phyloP scores from a whole-genome alignment of 2,113 vertebrate species.

The Eulacestoma nigropectus region DNA sequence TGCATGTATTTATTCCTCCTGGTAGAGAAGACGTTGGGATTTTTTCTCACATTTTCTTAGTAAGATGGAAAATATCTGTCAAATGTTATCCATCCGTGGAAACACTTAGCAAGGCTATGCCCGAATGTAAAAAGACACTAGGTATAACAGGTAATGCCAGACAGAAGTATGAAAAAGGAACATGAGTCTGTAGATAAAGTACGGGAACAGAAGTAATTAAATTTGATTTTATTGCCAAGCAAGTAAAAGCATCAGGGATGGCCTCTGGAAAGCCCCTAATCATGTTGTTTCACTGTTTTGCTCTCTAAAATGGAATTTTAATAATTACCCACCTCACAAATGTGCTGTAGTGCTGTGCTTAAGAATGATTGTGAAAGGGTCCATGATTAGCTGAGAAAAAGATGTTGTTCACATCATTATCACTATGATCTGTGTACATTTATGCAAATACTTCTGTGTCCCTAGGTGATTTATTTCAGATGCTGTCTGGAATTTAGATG shows the following conservation, averaged over 20 bases:
- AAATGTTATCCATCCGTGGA: background rate
- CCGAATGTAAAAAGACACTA: background rate
- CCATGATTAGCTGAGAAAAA: background rate
- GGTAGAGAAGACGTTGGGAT: background rate
- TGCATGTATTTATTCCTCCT: background rate
- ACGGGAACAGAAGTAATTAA: background rate
- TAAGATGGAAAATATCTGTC: background rate
- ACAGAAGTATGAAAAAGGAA: background rate
- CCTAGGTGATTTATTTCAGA: slow-evolving; percentile 20
- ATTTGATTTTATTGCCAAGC: background rate
- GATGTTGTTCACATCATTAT: background rate
- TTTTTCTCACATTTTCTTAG: background rate
- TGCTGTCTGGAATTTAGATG: background rate
- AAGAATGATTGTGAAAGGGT: background rate
- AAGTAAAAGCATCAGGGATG: background rate
- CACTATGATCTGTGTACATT: background rate
- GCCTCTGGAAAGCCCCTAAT: slow-evolving; percentile 45
- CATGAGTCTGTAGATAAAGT: background rate
- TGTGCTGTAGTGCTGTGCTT: background rate
- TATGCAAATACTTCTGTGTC: background rate
- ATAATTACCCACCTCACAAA: background rate
- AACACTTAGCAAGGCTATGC: background rate
- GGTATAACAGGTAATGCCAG: background rate
- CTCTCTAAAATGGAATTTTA: slow-evolving; percentile 34
- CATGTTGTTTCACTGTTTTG: background rate